Base-by-base conservation (phyloP, 2,888 invertebrate species). In the Junonia oenone region DNA sequence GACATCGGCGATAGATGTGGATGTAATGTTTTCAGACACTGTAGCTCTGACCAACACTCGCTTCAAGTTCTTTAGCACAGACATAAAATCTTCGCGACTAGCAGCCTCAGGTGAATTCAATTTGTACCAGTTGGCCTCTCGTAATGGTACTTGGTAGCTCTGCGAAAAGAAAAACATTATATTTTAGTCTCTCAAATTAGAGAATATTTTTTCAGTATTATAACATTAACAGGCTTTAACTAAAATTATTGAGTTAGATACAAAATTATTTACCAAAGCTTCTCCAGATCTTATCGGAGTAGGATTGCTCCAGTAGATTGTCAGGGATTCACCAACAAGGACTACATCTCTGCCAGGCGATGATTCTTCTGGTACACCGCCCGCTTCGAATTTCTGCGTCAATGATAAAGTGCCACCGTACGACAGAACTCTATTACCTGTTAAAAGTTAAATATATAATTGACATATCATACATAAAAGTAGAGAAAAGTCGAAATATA, bases 361-460 rank as follows among this genome's bases (percentile, higher is more conserved):
- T 0, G 91, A 86, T 2, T 65, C 58, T 6, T 73, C 69, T 9
- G 83, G 81, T 46, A 78, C 71, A 1, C 92, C 91, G 14, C 91
- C 88, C n/a, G 93, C 92, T 4, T 92, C 90, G 67, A 94, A 96
- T 56, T 92, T 91, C 68, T 97, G 93, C 0, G 93, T 94, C 59
- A 97, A 92, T 13, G 93, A 93, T 4, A 98, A 78, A 50, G 91
- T 91, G 0, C 98, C 98, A 0, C 98, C 98, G 74, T 98, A 98
- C 0, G 98, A 97, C 55, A 95, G 92, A 6, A 98, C 91, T 86
- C 96, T 91, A 71, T 95, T 94, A 38, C 95, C 95, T n/a, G n/a
- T n/a, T n/a, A n/a, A n/a, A n/a, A n/a, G n/a, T n/a, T n/a, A n/a
- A n/a, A n/a, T n/a, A n/a, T n/a, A n/a, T n/a, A n/a, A n/a, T n/a